Evolutionary conservation across 2,113 vertebrate species (phyloP).

Genomic region (Alligator sinensis): DNA sequence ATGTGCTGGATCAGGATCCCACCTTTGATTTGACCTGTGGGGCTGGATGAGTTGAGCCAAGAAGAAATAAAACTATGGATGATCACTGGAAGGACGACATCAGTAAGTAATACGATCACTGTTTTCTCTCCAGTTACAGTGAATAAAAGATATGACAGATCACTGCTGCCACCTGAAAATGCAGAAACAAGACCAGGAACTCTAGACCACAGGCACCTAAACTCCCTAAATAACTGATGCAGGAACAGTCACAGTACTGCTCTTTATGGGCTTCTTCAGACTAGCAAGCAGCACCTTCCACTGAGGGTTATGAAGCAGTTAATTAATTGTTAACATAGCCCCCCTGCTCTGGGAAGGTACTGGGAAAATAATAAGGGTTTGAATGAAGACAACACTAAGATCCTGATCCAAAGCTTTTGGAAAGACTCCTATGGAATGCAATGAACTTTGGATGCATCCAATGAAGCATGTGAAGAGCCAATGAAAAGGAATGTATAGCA

Average conservation of each 20-base stretch:
- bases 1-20: too few relatives aligned
- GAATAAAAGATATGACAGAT: not conserved
- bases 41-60: not conserved
- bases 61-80: not conserved
- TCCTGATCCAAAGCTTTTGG: not conserved
- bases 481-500: not conserved
- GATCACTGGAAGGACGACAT: not conserved
- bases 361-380: not conserved
- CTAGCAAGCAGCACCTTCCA: not conserved
- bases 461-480: not conserved
- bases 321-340: not conserved
- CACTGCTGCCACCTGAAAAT: not conserved
- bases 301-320: not conserved
- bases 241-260: not conserved
- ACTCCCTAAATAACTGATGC: not conserved
- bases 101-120: not conserved
- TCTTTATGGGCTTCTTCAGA: not conserved
- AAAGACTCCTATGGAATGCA: not conserved
- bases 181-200: not conserved
- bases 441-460: not conserved
- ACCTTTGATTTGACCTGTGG: too few relatives aligned
- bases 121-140: not conserved
- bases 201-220: not conserved
- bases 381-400: not conserved
- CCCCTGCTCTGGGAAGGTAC: not conserved